A percentile compares a stretch with the other conserved stretches of the same genome.
phyloP scores from a whole-genome alignment of 2,888 invertebrate species.

The Thumatha senex region DNA sequence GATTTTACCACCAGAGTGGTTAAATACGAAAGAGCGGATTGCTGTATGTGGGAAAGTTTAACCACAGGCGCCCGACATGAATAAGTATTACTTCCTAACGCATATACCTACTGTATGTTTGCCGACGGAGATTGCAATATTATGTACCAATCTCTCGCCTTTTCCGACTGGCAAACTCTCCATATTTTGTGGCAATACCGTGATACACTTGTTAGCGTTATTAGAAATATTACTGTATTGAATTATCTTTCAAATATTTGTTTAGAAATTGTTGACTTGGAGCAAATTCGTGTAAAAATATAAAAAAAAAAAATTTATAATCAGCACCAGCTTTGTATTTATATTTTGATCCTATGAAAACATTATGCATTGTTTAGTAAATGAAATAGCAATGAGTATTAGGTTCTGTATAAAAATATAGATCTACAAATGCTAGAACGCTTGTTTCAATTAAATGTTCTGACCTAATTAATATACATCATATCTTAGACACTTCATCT shows the following conservation, averaged over 20 bases:
- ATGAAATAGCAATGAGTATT: too few relatives aligned
- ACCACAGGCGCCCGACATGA: slow-evolving; percentile 61
- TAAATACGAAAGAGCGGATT: slow-evolving; percentile 75
- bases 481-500: too few relatives aligned
- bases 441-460: too few relatives aligned
- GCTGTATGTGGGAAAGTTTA: slow-evolving; percentile 69
- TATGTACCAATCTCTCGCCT: slow-evolving; percentile 70
- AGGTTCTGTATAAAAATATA: too few relatives aligned
- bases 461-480: too few relatives aligned
- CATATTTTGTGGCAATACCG: slow-evolving; percentile 28
- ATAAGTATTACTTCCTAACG: slow-evolving; percentile 66
- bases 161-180: slow-evolving; percentile 51
- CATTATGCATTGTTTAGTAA: too few relatives aligned
- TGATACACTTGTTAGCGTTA: slow-evolving; percentile 44
- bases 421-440: too few relatives aligned
- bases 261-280: slow-evolving; percentile 25
- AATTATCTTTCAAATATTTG: slow-evolving; percentile 45
- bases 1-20: slow-evolving; percentile 61
- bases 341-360: slow-evolving; percentile 11
- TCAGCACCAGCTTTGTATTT: slow-evolving; percentile 1
- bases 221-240: slow-evolving; percentile 66
- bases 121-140: slow-evolving; percentile 76
- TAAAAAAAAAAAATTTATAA: too few relatives aligned
- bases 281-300: background rate
- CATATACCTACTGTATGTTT: slow-evolving; percentile 67